Base-by-base conservation (phyloP, 1,140 invertebrate genomes). In the Drosophila persimilis region DNA sequence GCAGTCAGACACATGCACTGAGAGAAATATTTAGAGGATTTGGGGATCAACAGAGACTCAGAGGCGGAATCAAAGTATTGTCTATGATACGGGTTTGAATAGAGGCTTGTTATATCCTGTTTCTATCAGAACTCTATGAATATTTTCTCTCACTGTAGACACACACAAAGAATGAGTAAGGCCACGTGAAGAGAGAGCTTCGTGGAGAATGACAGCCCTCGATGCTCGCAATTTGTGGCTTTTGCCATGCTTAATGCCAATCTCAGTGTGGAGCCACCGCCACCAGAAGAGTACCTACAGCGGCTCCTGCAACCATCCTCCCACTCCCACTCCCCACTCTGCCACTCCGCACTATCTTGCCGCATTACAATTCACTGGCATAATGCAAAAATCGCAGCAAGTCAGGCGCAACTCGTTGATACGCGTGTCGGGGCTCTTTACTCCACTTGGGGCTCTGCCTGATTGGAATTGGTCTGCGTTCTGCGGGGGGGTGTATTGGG, bases 341-440 rank as follows among this genome's bases (percentile, higher is more conserved):
- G 5, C 22, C 20, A 24, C 7, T 24, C 20, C 0, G 7, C 39
- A 22, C 65, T 69, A 69, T 69, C 65, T 65, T 41, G 48, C 71
- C 70, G 71, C 71, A 73, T 73, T 73, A 73, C 71, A 73, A 73
- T 64, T 73, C 71, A 60, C 72, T 67, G 71, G 60, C 80, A 70
- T 78, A 84, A 67, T 73, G 57, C 80, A 80, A 81, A 81, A 81
- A 81, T 74, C 73, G 73, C 47, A 85, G 73, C 80, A 74, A 86
- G 70, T 85, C 80, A 81, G 80, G 73, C 81, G 81, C 64, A 77
- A 67, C 55, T 74, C 81, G 73, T 52, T 77, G 80, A 85, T 85
- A 86, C 69, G 81, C 77, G 77, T 64, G 61, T 69, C 73, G 72
- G 72, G 54, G 64, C 61, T 75, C 65, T 63, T 69, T 50, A 17